Percentiles rank a stretch among this genome's conserved stretches.
These are phyloP conservation scores for Polymixis lichenea DNA, from an alignment of 2,888 invertebrate genomes.

Conservation along the genomic window DNA sequence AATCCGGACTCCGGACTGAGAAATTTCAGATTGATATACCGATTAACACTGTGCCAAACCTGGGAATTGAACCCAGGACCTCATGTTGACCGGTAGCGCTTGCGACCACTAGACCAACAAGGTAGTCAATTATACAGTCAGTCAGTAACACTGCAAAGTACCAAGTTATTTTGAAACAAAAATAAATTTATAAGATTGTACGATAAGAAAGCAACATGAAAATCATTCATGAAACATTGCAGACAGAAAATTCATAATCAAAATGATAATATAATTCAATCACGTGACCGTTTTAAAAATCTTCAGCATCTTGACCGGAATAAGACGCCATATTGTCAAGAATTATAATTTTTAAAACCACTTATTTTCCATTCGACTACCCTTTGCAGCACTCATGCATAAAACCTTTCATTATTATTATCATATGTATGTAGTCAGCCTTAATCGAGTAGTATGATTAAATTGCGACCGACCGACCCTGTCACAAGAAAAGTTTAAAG, in stretches of 20 bases:
- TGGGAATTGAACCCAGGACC: too few relatives aligned
- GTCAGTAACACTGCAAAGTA: too few relatives aligned
- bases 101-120: too few relatives aligned
- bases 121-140: too few relatives aligned
- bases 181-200: background rate
- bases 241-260: background rate
- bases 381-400: conserved; percentile 47
- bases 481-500: background rate
- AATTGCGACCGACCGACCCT: background rate
- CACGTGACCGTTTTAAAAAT: conserved; percentile 32
- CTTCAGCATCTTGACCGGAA: conserved; percentile 43
- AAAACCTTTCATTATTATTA: conserved; percentile 42
- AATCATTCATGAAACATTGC: background rate
- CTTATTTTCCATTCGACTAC: conserved; percentile 48
- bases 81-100: too few relatives aligned
- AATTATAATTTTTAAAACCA: conserved; percentile 61
- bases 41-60: too few relatives aligned
- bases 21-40: too few relatives aligned
- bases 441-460: background rate
- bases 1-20: too few relatives aligned
- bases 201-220: background rate
- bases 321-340: conserved; percentile 43
- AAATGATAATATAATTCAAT: conserved; percentile 8
- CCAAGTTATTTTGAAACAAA: background rate
- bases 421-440: conserved; percentile 15